Percentiles rank a stretch among this genome's conserved stretches.
Evolutionary conservation across 2,888 invertebrate genomes (phyloP).

Genomic region (Physocephala rufipes): DNA sequence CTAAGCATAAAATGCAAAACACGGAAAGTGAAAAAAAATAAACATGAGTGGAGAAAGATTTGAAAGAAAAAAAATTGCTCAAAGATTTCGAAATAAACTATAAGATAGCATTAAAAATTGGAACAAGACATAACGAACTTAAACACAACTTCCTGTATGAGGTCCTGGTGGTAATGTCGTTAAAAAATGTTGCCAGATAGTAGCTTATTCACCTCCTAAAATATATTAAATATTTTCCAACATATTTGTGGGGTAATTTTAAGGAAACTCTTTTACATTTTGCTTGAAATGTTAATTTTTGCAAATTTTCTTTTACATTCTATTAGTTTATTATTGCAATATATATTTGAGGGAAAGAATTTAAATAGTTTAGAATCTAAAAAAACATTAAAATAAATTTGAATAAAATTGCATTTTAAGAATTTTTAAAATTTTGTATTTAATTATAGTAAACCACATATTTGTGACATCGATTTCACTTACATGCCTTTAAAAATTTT

Average conservation of each 20-base stretch:
- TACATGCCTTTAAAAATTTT: no score
- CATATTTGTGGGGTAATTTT: no score
- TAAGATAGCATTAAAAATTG: background rate
- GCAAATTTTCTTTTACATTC: background rate
- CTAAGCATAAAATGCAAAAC: background rate
- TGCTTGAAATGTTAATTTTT: background rate
- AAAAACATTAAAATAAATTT: no score
- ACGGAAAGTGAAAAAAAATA: background rate
- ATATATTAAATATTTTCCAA: background rate
- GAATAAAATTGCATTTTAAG: no score
- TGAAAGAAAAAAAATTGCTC: background rate
- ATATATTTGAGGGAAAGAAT: no score
- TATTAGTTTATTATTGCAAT: no score
- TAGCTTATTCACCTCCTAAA: background rate
- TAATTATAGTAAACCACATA: no score
- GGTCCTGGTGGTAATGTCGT: background rate
- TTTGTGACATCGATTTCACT: no score
- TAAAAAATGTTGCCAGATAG: slow-evolving; percentile 9
- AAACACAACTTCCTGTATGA: slow-evolving; percentile 7
- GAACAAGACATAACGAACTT: background rate
- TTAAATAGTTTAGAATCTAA: no score
- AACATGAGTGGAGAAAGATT: background rate
- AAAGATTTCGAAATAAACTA: background rate
- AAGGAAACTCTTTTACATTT: no score
- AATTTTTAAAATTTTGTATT: no score